A percentile compares a stretch with the other conserved stretches of the same genome.
phyloP scores from a whole-genome alignment of 2,113 vertebrate species.

The Lasiurus borealis region DNA sequence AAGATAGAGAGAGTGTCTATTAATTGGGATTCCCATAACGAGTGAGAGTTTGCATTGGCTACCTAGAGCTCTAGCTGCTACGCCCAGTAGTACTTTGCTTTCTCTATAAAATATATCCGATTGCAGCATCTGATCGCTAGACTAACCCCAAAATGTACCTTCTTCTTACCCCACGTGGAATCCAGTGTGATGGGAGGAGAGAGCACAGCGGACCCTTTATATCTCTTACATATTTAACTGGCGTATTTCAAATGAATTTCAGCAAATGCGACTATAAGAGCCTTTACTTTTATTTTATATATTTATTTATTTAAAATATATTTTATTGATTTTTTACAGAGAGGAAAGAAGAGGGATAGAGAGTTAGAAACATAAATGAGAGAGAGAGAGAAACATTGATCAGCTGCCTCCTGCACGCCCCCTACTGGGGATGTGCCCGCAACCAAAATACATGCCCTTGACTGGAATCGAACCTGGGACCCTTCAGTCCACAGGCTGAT shows the following conservation, averaged over 20 bases:
- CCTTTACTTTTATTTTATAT: no score
- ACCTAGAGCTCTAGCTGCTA: neutral
- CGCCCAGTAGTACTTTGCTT: neutral
- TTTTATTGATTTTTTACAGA: no score
- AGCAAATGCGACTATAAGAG: neutral
- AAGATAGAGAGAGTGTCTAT: neutral
- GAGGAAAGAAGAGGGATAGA: no score
- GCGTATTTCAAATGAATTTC: neutral
- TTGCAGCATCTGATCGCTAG: neutral
- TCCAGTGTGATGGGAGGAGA: neutral
- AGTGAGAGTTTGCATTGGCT: slow-evolving; percentile 14
- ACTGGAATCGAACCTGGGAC: no score
- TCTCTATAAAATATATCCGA: neutral
- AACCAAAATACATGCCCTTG: no score
- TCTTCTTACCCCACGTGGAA: neutral
- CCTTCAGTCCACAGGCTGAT: no score
- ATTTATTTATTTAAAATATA: no score
- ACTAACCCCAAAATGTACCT: neutral
- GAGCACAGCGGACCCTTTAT: neutral
- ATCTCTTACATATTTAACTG: slow-evolving; percentile 11
- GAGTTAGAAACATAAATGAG: no score
- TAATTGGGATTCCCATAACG: slow-evolving; percentile 41
- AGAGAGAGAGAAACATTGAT: no score
- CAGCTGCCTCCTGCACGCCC: no score
- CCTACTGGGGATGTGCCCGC: no score